Percentiles rank a stretch among this genome's conserved stretches.
Evolutionary conservation across 1,140 invertebrate species (phyloP).

Genomic region (Paracyclopina nana): DNA sequence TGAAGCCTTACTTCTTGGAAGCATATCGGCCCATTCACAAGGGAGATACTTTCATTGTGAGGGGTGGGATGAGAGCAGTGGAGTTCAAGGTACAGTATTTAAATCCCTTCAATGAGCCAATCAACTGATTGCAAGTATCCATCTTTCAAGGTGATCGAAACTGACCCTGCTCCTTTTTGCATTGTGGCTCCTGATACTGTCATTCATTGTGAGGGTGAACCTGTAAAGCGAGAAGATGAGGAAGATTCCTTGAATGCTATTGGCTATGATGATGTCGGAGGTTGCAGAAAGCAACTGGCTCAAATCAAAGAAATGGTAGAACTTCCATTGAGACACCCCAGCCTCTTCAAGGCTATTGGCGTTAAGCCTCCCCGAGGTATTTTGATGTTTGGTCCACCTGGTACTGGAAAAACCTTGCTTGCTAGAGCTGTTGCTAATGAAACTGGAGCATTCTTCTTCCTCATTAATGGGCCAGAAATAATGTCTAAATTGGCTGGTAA

Average conservation of each 20-base stretch:
- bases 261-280: constrained; percentile 98
- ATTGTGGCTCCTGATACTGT: constrained; percentile 98
- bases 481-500: constrained; percentile 99
- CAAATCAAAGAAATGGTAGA: constrained; percentile 99
- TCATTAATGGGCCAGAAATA: constrained; percentile 98
- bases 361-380: constrained; percentile 92
- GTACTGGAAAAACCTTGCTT: constrained; percentile 88
- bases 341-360: constrained; percentile 88
- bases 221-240: constrained; percentile 96
- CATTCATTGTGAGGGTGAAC: constrained; percentile 97
- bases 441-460: constrained; percentile 98
- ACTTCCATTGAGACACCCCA: constrained; percentile 87
- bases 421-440: constrained; percentile 98
- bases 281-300: constrained; percentile 91
- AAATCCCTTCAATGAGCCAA: no score
- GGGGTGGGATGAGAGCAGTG: constrained; percentile 93
- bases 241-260: constrained; percentile 94
- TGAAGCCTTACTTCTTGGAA: constrained; percentile 98
- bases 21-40: constrained; percentile 96
- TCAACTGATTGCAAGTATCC: no score
- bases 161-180: constrained; percentile 90
- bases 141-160: constrained; percentile 97
- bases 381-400: constrained; percentile 89
- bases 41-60: constrained; percentile 90
- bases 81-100: no score